Percentiles rank a stretch among this genome's conserved stretches.
Conservation (phyloP, 1,140 invertebrate species). For the Aphaenogaster ashmeadi region DNA sequence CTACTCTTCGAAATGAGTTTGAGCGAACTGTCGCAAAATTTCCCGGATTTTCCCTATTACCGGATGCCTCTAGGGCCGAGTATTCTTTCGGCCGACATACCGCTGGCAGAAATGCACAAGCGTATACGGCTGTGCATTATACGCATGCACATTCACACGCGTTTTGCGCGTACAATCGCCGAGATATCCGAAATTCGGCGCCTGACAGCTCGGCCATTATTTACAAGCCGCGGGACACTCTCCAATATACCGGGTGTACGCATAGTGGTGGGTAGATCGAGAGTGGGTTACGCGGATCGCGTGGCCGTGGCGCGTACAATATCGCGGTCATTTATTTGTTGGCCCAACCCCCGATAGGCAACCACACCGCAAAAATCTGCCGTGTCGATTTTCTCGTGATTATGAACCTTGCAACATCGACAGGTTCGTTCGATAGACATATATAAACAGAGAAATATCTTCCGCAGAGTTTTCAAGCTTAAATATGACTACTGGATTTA, state of each 20-base stretch:
- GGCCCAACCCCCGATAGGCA: neutral
- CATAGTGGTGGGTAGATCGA: neutral
- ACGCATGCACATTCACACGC: conserved; percentile 30
- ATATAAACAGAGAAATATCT: neutral
- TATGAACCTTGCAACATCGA: conserved; percentile 15
- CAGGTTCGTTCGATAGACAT: neutral
- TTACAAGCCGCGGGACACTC: conserved; percentile 42
- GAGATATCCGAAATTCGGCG: conserved; percentile 47
- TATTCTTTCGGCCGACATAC: conserved; percentile 14
- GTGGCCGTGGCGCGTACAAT: conserved; percentile 35
- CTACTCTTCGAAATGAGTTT: neutral
- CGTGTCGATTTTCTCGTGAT: conserved; percentile 11
- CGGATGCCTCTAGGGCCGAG: neutral
- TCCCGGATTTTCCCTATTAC: neutral
- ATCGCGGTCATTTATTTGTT: conserved; percentile 30
- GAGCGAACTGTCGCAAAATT: neutral
- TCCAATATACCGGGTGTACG: conserved; percentile 35
- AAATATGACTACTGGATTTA: neutral
- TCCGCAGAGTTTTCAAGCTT: neutral
- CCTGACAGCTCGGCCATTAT: conserved; percentile 54
- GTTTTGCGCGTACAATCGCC: conserved; percentile 32
- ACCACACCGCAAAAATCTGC: neutral
- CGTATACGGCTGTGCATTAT: conserved; percentile 9
- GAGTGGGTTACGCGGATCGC: neutral
- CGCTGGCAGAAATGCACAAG: neutral